Base-by-base conservation (phyloP, 2,797 vertebrate species). In the Antennarius maculatus region DNA sequence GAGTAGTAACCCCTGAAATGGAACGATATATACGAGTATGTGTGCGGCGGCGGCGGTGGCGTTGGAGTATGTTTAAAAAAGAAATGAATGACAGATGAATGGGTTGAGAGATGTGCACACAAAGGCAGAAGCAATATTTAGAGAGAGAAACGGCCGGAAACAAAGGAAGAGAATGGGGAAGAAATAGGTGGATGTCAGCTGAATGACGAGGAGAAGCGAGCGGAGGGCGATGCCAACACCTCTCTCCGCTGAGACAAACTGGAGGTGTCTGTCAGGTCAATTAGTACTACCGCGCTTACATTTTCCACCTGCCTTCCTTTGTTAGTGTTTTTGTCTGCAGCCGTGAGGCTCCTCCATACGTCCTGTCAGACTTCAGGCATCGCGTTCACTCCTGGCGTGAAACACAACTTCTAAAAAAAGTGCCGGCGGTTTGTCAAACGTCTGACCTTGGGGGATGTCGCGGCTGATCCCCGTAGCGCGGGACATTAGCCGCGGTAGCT, bases 251-350 rank as follows among this genome's bases (percentile, higher is more conserved):
- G 78, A 80, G 69, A 84, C 69, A 10, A 83, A 66, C 63, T 57
- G 77, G 83, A 90, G 84, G 80, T 84, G 82, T 87, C 74, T 90
- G 90, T 91, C 91, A 91, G 90, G 90, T 90, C 90, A 89, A 90
- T 93, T 92, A 91, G 86, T 80, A 79, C 62, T 66, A 86, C 77
- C 81, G 77, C 67, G 80, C 85, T 88, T 86, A 78, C 79, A 89
- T 90, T 88, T 89, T 88, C 83, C 82, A 84, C 87, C 86, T 85
- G 87, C 90, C 89, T 87, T 85, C 71, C 65, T 80, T 84, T 77
- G 86, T 92, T 90, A 87, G 74, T 77, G 84, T 77, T 76, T 79
- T 83, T 76, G 79, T 87, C 69, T 70, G 68, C 34, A 61, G 74
- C 71, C 74, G 73, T 61, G 54, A 79, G 67, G 55, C 67, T 54